Evolutionary conservation across 1,140 invertebrate species (phyloP).

Genomic region (Ptiloglossa arizonensis): DNA sequence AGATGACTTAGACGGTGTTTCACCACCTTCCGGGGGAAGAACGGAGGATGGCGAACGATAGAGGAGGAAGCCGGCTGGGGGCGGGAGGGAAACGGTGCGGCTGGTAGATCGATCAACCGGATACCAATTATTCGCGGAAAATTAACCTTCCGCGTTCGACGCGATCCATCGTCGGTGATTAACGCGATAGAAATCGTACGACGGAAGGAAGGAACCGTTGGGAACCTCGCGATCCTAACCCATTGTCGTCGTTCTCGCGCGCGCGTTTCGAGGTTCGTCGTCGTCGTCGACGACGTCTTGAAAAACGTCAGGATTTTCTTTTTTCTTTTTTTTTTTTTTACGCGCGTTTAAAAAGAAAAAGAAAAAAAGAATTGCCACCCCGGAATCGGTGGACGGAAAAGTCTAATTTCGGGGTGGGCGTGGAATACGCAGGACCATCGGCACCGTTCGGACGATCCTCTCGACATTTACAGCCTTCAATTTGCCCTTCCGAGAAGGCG

Average conservation of each 20-base stretch:
- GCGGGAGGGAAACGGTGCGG: not conserved
- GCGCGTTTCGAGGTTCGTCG: too few relatives aligned
- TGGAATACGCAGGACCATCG: slow-evolving; percentile 48
- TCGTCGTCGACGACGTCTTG: not conserved
- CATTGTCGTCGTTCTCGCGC: too few relatives aligned
- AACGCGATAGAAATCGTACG: slow-evolving; percentile 51
- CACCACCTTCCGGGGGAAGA: slow-evolving; percentile 70
- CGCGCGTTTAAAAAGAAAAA: too few relatives aligned
- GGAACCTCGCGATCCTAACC: too few relatives aligned
- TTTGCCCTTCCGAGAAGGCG: slow-evolving; percentile 76
- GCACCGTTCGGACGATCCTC: slow-evolving; percentile 64
- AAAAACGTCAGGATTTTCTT: too few relatives aligned
- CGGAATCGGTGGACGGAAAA: slow-evolving; percentile 23
- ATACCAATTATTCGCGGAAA: slow-evolving; percentile 79
- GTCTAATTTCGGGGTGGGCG: slow-evolving; percentile 56
- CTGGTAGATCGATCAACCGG: slow-evolving; percentile 76
- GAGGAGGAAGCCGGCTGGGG: not conserved
- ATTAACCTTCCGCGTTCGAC: slow-evolving; percentile 74
- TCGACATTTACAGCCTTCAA: slow-evolving; percentile 80
- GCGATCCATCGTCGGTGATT: slow-evolving; percentile 62
- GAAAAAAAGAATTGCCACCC: slow-evolving; percentile 44
- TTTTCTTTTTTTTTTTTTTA: too few relatives aligned
- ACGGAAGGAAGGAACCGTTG: not conserved
- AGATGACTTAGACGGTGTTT: slow-evolving; percentile 78
- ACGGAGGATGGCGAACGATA: not conserved